Base-by-base conservation (phyloP, 1,140 invertebrate species). In the Drosophila subpulchrella region DNA sequence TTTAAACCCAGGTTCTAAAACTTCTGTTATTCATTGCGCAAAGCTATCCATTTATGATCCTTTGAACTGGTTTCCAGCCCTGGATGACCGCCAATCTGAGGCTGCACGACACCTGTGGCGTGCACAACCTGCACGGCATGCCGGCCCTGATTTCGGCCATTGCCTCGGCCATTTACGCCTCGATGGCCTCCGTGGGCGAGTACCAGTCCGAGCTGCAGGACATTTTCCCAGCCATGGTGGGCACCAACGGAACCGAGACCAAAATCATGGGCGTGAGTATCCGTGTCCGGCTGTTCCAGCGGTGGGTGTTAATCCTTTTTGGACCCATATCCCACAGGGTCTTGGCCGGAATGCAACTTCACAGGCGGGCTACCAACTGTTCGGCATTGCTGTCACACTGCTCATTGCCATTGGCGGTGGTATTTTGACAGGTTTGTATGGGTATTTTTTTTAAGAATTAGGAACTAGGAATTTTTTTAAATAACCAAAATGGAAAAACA, bases 101-200 rank as follows among this genome's bases (percentile, higher is more conserved):
- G 51, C 93, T 99, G 42, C 96, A 97, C 85, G 98, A 99, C 92
- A 99, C 98, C 2, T 99, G 98, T 91, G 98, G 98, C 3, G 97
- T 99, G 0, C 95, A 99, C 93, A 99, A 99, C 93, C 94, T 99
- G 10, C 98, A 99, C 88, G 98, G 98, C 0, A 97, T 99, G 96
- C 98, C 98, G 0, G 98, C 97, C 13, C 90, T 99, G 3, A 92
- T 98, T 15, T 97, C 96, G 5, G 98, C 95, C 42, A 88, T 99
- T 39, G 94, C 96, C 30, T 96, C 97, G 0, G 95, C 95, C 1
- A 85, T 98, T 13, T 95, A 96, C 85, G 96, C 97, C 8, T 94
- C 93, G 8, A 74, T 97, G 7, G 97, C 97, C 1, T 95, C 94
- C 4, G 13, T 34, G 68, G 88, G 91, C 17, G 92, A 93, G 66